Percentiles rank a stretch among this genome's conserved stretches.
Evolutionary conservation across 2,888 invertebrate genomes (phyloP).

Genomic region (Cryptus armator): DNA sequence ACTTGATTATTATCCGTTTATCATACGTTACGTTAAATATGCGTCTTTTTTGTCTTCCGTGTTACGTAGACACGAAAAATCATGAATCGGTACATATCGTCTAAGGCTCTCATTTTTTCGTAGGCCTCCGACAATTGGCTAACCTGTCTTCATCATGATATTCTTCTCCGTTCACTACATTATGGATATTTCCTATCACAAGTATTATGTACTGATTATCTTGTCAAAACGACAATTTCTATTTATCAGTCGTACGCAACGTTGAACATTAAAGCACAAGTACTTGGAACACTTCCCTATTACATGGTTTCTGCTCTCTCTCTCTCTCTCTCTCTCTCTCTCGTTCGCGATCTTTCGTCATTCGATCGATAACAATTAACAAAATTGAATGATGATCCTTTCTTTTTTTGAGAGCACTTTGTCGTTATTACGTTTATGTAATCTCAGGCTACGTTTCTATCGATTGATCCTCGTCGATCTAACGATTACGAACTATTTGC

Average conservation of each 20-base stretch:
- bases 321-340: conserved; percentile 27
- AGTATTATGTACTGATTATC: conserved; percentile 36
- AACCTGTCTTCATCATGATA: conserved; percentile 64
- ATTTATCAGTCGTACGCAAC: conserved; percentile 45
- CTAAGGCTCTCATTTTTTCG: conserved; percentile 72
- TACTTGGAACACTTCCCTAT: conserved; percentile 56
- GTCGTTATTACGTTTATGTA: conserved; percentile 53
- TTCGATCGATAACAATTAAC: conserved; percentile 66
- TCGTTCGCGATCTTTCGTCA: conserved; percentile 53
- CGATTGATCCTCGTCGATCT: conserved; percentile 56
- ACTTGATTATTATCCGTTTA: conserved; percentile 64
- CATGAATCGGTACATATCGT: conserved; percentile 74
- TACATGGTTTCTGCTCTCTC: background rate
- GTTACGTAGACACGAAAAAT: conserved; percentile 65
- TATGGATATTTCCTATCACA: conserved; percentile 45
- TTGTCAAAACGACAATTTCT: conserved; percentile 51
- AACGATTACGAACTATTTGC: conserved; percentile 51
- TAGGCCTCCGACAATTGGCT: conserved; percentile 79
- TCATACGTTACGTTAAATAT: conserved; percentile 43
- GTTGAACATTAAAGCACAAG: conserved; percentile 58
- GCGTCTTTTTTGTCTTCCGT: conserved; percentile 29
- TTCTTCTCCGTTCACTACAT: conserved; percentile 40
- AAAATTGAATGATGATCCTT: conserved; percentile 58
- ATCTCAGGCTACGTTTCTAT: conserved; percentile 54
- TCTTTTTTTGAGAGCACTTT: conserved; percentile 52